A percentile compares a stretch with the other conserved stretches of the same genome.
Evolutionary conservation across 2,113 vertebrate genomes (phyloP).

Genomic region (Lutjanus erythropterus): DNA sequence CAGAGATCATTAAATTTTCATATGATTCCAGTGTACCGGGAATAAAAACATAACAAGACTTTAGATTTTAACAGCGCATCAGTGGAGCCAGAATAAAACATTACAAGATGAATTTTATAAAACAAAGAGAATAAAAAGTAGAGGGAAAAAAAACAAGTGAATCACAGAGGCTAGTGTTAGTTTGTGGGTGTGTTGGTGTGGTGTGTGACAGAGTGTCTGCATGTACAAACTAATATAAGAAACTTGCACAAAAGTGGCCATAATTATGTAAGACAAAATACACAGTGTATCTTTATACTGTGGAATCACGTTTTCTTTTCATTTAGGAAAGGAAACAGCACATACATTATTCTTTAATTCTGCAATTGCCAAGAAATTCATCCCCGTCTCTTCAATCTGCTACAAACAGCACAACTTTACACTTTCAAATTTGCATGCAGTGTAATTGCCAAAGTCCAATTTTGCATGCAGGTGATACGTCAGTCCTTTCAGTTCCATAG

Average conservation of each 20-base stretch:
- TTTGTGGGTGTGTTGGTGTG: neutral
- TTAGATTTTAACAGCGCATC: conserved; percentile 46
- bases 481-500: too few relatives aligned
- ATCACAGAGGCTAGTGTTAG: neutral
- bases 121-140: neutral
- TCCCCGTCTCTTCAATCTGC: too few relatives aligned
- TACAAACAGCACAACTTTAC: too few relatives aligned
- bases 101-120: conserved; percentile 18
- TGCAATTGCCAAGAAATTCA: too few relatives aligned
- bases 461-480: too few relatives aligned
- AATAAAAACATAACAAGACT: conserved; percentile 54
- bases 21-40: conserved; percentile 52
- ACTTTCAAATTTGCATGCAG: too few relatives aligned
- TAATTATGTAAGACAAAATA: neutral
- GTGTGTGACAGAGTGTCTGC: neutral
- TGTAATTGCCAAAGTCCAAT: too few relatives aligned
- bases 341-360: too few relatives aligned
- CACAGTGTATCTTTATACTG: neutral
- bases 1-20: conserved; percentile 72
- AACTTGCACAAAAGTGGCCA: neutral
- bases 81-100: conserved; percentile 34
- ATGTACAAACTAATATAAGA: neutral
- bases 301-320: neutral
- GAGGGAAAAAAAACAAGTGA: neutral
- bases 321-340: neutral